A percentile compares a stretch with the other conserved stretches of the same genome.
Evolutionary conservation across 2,113 vertebrate genomes (phyloP).

Genomic region (Ceyx margarethae): DNA sequence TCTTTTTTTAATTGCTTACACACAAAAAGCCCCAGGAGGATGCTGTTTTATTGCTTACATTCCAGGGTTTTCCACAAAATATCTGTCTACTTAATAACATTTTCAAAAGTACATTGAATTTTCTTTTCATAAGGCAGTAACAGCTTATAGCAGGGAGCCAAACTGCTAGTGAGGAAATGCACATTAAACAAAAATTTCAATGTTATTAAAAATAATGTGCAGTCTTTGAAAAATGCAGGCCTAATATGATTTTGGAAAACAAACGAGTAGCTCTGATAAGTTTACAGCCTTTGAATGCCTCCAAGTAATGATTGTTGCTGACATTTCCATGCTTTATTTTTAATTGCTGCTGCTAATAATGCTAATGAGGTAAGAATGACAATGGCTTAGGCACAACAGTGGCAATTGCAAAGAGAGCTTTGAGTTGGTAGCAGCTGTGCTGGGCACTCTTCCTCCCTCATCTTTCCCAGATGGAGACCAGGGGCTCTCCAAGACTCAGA

Average conservation of each 20-base stretch:
- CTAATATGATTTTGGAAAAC: slow-evolving; percentile 30
- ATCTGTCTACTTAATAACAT: slow-evolving; percentile 41
- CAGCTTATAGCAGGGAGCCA: slow-evolving; percentile 22
- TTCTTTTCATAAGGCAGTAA: slow-evolving; percentile 30
- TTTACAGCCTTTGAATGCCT: background rate
- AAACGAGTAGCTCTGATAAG: background rate
- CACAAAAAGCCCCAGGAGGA: background rate
- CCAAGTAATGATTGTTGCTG: slow-evolving; percentile 10
- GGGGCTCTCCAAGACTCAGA: background rate
- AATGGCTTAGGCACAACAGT: background rate
- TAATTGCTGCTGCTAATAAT: slow-evolving; percentile 36
- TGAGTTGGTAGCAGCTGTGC: background rate
- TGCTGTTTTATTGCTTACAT: slow-evolving; percentile 19
- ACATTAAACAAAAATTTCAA: slow-evolving; percentile 29
- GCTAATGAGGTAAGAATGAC: background rate
- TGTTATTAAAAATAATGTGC: slow-evolving; percentile 49
- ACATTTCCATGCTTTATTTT: slow-evolving; percentile 43
- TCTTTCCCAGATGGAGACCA: background rate
- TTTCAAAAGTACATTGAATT: slow-evolving; percentile 14
- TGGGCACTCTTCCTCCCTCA: rapidly evolving
- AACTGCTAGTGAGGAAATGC: slow-evolving; percentile 39
- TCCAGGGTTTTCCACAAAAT: background rate
- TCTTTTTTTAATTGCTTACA: slow-evolving; percentile 33
- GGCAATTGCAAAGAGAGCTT: rapidly evolving
- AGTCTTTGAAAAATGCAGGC: slow-evolving; percentile 43